Evolutionary conservation across 2,888 invertebrate genomes (phyloP), one percentile per base, ranked within the genome.

Genomic region (Spodoptera exigua): DNA sequence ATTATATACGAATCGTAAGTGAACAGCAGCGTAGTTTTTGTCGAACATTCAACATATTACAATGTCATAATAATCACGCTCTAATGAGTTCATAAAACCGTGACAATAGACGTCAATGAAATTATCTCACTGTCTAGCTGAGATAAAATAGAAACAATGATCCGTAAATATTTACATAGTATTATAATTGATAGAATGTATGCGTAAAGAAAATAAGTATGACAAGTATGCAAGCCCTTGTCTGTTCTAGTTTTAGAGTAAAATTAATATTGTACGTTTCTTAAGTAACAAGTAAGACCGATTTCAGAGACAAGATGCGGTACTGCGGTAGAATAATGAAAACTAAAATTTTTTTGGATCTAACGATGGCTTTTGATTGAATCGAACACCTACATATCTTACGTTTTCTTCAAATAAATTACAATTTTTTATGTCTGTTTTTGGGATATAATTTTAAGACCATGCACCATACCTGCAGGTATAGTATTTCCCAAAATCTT

Each of bases 401-500:
- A 27, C 1, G 27, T 9, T 5, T 9, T 1, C 27, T 0, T 21
- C 21, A 5, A 21, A 5, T 5, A 21, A 3, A 21, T 3, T 21
- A 21, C 5, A 5, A 21, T 21, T 21, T 5, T 21, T 10, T n/a
- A 5, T 36, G 0, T 14, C 3, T n/a, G n/a, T n/a, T 36, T 14
- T 11, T 4, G 16, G 45, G n/a, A 39, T 5, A 27, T 9, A 27
- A 9, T 32, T 2, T 12, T 11, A 2, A 35, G 27, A 0, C 10
- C 16, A n/a, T 48, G n/a, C n/a, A n/a, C n/a, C n/a, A n/a, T 75
- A 92, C 93, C 93, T 75, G 96, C 95, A 16, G 97, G 97, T 48
- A 98, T 96, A 0, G 97, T 97, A 81, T 95, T 96, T 35, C 96
- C 96, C 62, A 97, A 96, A 81, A 96, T 97, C 89, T 99, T 99